Evolutionary conservation across 2,888 invertebrate genomes (phyloP).

Genomic region (Eremobia ochroleuca): DNA sequence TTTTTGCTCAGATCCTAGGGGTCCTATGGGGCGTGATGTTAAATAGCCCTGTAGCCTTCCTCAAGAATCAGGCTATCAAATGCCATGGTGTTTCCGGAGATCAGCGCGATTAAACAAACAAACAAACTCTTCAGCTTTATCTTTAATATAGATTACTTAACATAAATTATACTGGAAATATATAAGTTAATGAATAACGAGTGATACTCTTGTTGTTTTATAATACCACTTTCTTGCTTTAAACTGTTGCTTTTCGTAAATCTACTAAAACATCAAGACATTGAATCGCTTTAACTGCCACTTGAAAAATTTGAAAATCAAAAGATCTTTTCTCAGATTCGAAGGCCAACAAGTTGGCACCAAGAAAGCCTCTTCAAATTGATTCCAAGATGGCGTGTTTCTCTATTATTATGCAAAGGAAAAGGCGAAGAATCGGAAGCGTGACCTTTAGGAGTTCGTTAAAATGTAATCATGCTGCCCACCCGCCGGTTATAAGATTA

Average conservation of each 20-base stretch:
- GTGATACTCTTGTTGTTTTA: not conserved
- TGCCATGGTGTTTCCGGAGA: too few relatives aligned
- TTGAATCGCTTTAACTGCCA: not conserved
- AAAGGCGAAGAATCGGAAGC: conserved; percentile 47
- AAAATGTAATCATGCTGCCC: conserved; percentile 55
- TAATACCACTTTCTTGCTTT: not conserved
- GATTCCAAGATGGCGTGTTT: conserved; percentile 45
- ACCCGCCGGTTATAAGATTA: conserved; percentile 47
- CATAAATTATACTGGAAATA: not conserved
- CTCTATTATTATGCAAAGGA: conserved; percentile 62
- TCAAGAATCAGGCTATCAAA: too few relatives aligned
- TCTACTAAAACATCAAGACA: not conserved
- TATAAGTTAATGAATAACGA: not conserved
- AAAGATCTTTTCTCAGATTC: conserved; percentile 9
- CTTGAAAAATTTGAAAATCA: not conserved
- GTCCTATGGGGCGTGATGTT: too few relatives aligned
- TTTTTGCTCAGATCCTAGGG: too few relatives aligned
- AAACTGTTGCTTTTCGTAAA: not conserved
- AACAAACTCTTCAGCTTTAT: too few relatives aligned
- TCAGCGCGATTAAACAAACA: too few relatives aligned
- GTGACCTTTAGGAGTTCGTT: conserved; percentile 54
- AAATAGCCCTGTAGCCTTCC: too few relatives aligned
- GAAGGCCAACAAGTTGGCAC: conserved; percentile 8
- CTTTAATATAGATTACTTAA: not conserved
- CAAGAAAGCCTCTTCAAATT: conserved; percentile 34